Conservation (phyloP, 2,113 vertebrate genomes). For the Poecile atricapillus region DNA sequence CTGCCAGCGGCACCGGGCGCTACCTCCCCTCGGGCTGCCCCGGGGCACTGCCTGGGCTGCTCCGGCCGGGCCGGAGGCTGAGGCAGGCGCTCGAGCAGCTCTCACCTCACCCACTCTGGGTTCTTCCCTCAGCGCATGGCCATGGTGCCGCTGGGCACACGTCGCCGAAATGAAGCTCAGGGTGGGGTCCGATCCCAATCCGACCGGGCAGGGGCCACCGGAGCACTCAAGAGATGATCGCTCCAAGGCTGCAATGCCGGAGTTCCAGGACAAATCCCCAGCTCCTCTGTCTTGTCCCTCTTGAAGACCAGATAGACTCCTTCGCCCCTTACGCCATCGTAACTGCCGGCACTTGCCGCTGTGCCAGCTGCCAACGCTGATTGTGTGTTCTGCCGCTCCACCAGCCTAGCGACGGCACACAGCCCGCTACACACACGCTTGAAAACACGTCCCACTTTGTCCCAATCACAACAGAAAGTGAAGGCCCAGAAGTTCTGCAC, state of each 20-base stretch:
- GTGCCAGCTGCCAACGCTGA: neutral
- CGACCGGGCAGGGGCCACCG: too few species aligned
- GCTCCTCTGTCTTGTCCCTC: neutral
- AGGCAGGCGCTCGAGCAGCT: neutral
- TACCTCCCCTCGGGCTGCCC: neutral
- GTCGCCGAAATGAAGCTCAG: neutral
- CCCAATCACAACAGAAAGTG: neutral
- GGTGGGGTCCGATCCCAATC: neutral
- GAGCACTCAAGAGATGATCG: neutral
- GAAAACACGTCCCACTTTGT: neutral
- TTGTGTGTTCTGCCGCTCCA: neutral
- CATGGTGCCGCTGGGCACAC: neutral
- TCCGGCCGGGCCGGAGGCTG: too few species aligned
- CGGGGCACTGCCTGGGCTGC: neutral
- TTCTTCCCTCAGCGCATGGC: neutral
- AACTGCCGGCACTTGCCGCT: neutral
- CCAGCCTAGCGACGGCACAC: neutral
- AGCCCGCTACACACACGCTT: rapidly evolving
- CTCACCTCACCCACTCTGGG: neutral
- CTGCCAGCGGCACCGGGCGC: too few species aligned
- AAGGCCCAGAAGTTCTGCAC: neutral
- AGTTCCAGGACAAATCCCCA: neutral
- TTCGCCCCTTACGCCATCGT: too few species aligned
- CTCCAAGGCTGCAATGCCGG: neutral
- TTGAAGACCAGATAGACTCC: neutral